Base-by-base conservation (phyloP, 2,797 vertebrate genomes). In the Oryzias sinensis region DNA sequence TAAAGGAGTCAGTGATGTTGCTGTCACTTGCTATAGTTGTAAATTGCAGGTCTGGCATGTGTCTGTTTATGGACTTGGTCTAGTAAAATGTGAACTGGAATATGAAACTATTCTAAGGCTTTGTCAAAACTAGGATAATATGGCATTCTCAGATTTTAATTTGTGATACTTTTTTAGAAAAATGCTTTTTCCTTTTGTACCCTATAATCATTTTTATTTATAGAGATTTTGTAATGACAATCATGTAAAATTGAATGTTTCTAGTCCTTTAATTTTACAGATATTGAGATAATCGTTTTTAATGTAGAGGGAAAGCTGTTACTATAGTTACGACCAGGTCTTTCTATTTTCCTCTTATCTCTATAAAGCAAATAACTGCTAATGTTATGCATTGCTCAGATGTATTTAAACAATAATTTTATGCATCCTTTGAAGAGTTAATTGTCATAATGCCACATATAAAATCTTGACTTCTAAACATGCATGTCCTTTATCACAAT, bases 141-240 rank as follows among this genome's bases (percentile, higher is more conserved):
- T 20, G 61, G 80, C 71, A 72, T 84, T 82, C 80, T 84, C 82
- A 81, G 81, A 88, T 83, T 86, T 84, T 74, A 4, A 37, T 80
- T 84, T 86, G 77, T 89, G 81, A 81, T 88, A 85, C 89, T 37
- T 90, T 90, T 91, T 82, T 88, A 87, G 81, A 81, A 77, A 80
- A 75, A 71, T 77, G 65, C 71, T 81, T 74, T 79, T 78, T 81
- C 85, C 87, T 91, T 91, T 89, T 90, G 76, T 90, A 90, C 87
- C 83, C 86, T 82, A 82, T 86, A 87, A 90, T 76, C 41, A 84
- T 60, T 90, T 90, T 88, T 81, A 87, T 88, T 90, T 90, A 82
- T 90, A 91, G 89, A 81, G 83, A 87, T 91, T 92, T 92, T 92
- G 75, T 91, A 92, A 88, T 70, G 90, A 91, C 89, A 91, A 92